Base-by-base conservation (phyloP, 2,797 vertebrate genomes). In the Macropus fuliginosus region DNA sequence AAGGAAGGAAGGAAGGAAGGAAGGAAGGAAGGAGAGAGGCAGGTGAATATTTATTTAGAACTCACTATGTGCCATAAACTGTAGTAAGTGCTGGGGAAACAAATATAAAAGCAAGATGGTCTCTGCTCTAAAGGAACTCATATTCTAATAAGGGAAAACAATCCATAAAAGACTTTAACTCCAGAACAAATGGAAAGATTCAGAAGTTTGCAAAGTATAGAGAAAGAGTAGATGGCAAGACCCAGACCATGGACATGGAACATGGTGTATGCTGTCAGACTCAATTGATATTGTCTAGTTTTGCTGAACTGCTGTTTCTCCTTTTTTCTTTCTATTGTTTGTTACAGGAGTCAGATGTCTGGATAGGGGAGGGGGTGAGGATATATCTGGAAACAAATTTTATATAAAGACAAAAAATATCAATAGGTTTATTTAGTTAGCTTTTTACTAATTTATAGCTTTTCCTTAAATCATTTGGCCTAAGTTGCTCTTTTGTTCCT, bases 1-100 rank as follows among this genome's bases (percentile, higher is more conserved):
- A 12, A 31, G 28, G 29, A 12, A 12, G 57, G 10, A 28, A 31
- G 28, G 29, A 3, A 59, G 57, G 28, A 12, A 13, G 29, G 9
- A 13, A 34, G 62, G 34, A n/a, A 5, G 34, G 4, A 6, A 5
- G 5, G 0, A 40, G 3, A 2, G 0, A 74, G 2, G n/a, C 3
- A 74, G 2, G n/a, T 1, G 40, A 74, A 74, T 74, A 74, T 40
- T 74, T 40, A 74, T 74, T 74, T n/a, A 74, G 66, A 74, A 74
- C n/a, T 74, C n/a, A 40, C 31, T 66, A 34, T 66, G 31, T 18
- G 5, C n/a, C 3, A n/a, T 66, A 14, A 4, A 74, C 1, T 74
- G 16, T 21, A 18, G 14, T 21, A 74, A 74, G 16, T 74, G 5
- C 16, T 74, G 1, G 66, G 16, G 16, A 74, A 74, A 74, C 40